Base-by-base conservation (phyloP, 2,113 vertebrate genomes). In the Gallinago media region DNA sequence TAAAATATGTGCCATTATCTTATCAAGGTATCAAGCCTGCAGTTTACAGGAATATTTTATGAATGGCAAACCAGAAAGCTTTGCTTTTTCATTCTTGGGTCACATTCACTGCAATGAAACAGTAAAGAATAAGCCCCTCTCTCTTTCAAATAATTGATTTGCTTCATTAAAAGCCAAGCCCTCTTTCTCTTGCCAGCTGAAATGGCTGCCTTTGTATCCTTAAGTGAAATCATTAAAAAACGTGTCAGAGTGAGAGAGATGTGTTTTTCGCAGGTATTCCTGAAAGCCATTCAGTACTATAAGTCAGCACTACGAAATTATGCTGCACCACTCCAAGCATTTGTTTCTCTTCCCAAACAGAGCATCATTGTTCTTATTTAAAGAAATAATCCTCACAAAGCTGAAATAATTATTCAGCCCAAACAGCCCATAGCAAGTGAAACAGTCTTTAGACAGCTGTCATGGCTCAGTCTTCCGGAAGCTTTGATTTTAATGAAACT, bases 401-500 rank as follows among this genome's bases (percentile, higher is more conserved):
- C 96, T 93, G 80, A 96, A 98, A 97, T 97, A 97, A 98, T 98
- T 97, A 98, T 97, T 97, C 97, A 96, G 96, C 97, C 96, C 92
- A 96, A 97, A 97, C 96, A 97, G 93, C 92, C 96, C 96, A 97
- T 70, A 89, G 93, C 96, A 97, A 98, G 97, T 71, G 97, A 97
- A 97, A 98, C 96, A 97, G 96, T 92, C 95, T 96, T 98, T 96
- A 98, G 97, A 98, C 98, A 98, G 97, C 97, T 98, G 97, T 98
- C 97, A 97, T 94, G 96, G 94, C 94, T 97, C 98, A 98, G 95
- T 97, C 96, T 98, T 98, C 97, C 85, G 67, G 97, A 98, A 98
- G 97, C 97, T 97, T 98, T 98, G 96, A 91, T 97, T 98, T 98
- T 97, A 98, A 98, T 98, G 96, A 98, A 98, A 98, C 96, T 97